Base-by-base conservation (phyloP, 2,888 invertebrate species). In the Eremobia ochroleuca region DNA sequence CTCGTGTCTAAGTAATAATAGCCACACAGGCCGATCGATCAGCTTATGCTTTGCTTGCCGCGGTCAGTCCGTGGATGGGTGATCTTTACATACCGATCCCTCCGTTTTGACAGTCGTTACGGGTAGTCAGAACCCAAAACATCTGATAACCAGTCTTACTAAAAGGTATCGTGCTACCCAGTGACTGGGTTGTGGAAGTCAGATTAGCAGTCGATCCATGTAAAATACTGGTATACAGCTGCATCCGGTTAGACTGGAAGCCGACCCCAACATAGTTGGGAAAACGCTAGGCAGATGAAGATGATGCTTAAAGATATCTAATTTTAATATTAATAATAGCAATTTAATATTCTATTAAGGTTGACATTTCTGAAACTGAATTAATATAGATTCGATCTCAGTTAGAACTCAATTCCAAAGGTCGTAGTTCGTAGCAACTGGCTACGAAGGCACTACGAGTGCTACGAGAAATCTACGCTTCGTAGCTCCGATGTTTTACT, bases 401-500 rank as follows among this genome's bases (percentile, higher is more conserved):
- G 73, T 70, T 28, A 34, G 15, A 71, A 65, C 37, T 73, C 2
- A 49, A 58, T 71, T 66, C 25, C 28, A 65, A 52, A 65, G 25
- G 55, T 74, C 64, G 83, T 72, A 77, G 61, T 58, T 74, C 77
- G 75, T 86, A 87, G 87, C 70, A 64, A 61, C 34, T 49, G 15
- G 66, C 77, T 87, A 84, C 85, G 79, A 31, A 68, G 61, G 49
- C 11, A 52, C 81, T 88, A 82, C 86, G 76, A 69, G 21, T 11
- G 77, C 86, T 87, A 87, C 86, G 81, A 52, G 43, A n/a, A 2
- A 18, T 65, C 78, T 74, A 77, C 69, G 73, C 21, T 66, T 58
- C 68, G 78, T 88, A 85, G 82, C 72, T 31, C n/a, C 43, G 13
- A 28, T 52, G 15, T 62, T 69, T 72, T 28, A 9, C 25, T 72